Evolutionary conservation across 2,888 invertebrate species (phyloP), one percentile per base, ranked within the genome.

Genomic region (Ormia ochracea): DNA sequence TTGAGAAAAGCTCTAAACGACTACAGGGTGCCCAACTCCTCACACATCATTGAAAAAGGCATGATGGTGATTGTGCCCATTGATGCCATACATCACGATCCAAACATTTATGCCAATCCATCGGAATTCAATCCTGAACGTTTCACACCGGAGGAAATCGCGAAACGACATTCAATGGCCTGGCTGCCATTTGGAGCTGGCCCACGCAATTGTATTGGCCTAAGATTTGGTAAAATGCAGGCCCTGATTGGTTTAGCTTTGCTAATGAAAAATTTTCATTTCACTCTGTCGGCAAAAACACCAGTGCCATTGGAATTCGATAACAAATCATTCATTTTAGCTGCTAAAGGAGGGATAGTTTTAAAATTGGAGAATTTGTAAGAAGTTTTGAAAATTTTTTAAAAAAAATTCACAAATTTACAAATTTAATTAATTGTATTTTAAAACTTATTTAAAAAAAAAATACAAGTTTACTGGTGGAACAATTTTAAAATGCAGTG

Each of bases 31-130:
- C 87, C 89, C 0, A 85, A 83, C 23, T 84, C 86, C 0, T 85
- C 90, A 5, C 84, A 90, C 63, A 85, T 89, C 0, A 90, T 92
- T 50, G 91, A 92, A 69, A 90, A 91, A 58, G 92, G 91, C 1
- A 91, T 90, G 0, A 83, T 90, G 14, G 85, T 92, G 0, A 88
- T 92, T 31, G 90, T 93, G 72, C 92, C 93, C 1, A 88, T 90
- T 6, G 90, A 91, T 82, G 89, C 88, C 10, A 86, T 91, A 56
- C 91, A 91, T 66, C 86, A 87, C 48, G 90, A 91, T 84, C 88
- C 90, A 0, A 85, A 89, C 14, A 86, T 90, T 50, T 91, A 89
- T 82, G 88, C 90, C 0, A 84, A 91, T 26, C 91, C 91, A 0
- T 86, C 88, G 4, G 84, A 83, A 38, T 91, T 90, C 81, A 88